Evolutionary conservation across 1,140 invertebrate genomes (phyloP).

Genomic region (Meloidogyne exigua): DNA sequence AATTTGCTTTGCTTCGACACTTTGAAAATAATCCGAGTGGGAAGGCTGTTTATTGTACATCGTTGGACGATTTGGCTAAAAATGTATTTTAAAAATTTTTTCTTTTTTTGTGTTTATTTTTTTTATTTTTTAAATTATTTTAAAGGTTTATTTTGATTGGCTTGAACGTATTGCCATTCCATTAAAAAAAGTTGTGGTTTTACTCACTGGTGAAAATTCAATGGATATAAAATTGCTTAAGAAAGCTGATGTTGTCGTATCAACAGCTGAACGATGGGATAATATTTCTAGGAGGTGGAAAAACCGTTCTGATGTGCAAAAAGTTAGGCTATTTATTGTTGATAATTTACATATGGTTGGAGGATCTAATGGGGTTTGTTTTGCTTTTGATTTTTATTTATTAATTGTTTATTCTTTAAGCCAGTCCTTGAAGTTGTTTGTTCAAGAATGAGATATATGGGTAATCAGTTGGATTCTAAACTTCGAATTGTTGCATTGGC

Average conservation of each 20-base stretch:
- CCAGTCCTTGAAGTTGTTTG: constrained; percentile 95
- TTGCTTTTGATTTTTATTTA: not conserved
- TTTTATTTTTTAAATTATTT: not conserved
- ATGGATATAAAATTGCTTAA: constrained; percentile 85
- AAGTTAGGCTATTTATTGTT: constrained; percentile 91
- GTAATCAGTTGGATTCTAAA: constrained; percentile 83
- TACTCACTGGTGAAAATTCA: constrained; percentile 94
- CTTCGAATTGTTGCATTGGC: constrained; percentile 93
- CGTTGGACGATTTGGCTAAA: constrained; percentile 86
- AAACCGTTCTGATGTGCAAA: constrained; percentile 95
- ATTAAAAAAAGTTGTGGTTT: constrained; percentile 77
- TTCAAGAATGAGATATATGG: constrained; percentile 93
- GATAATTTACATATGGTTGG: constrained; percentile 86
- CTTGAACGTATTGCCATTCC: constrained; percentile 78
- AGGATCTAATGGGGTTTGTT: constrained; percentile 66
- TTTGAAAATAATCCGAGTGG: constrained; percentile 74
- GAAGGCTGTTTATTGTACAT: constrained; percentile 86
- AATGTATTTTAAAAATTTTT: constrained; percentile 64
- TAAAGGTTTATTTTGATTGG: constrained; percentile 81
- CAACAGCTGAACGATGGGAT: constrained; percentile 95
- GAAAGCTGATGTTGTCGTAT: constrained; percentile 85
- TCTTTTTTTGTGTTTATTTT: constrained; percentile 1
- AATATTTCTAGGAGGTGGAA: constrained; percentile 96
- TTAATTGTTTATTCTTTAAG: constrained; percentile 44
- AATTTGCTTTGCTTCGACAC: constrained; percentile 89